Percentiles rank a stretch among this genome's conserved stretches.
Evolutionary conservation across 2,888 invertebrate genomes (phyloP).

Genomic region (Yponomeuta sedellus): DNA sequence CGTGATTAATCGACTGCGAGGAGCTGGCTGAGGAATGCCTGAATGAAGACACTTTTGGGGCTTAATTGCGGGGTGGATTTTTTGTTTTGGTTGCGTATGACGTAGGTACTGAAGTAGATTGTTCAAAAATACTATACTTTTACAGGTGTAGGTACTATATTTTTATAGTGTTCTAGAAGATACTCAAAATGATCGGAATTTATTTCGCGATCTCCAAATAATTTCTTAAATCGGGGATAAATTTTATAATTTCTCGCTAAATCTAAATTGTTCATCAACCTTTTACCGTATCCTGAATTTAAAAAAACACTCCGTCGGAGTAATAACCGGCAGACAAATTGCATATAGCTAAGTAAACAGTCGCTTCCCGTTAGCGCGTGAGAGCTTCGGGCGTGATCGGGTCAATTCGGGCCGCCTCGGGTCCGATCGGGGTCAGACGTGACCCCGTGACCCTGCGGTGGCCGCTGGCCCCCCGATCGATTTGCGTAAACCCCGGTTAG

Average conservation of each 20-base stretch:
- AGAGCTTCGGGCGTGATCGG: not conserved
- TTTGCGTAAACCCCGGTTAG: not conserved
- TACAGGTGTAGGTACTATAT: too few relatives aligned
- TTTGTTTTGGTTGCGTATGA: not conserved
- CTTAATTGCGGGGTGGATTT: not conserved
- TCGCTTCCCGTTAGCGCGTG: not conserved
- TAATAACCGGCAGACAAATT: not conserved
- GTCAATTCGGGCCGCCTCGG: not conserved
- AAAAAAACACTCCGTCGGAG: not conserved
- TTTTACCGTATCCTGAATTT: not conserved
- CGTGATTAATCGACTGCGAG: not conserved
- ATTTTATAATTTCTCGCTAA: not conserved
- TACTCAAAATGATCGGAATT: too few relatives aligned
- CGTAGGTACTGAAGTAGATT: not conserved
- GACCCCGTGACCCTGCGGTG: not conserved
- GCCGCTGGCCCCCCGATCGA: not conserved
- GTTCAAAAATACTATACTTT: not conserved
- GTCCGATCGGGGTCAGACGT: not conserved
- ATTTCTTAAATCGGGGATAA: too few relatives aligned
- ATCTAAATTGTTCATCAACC: not conserved
- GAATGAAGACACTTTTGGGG: conserved; percentile 1
- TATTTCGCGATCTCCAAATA: too few relatives aligned
- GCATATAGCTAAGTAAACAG: not conserved
- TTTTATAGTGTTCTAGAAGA: too few relatives aligned
- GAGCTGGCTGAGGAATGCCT: not conserved